Percentiles rank a stretch among this genome's conserved stretches.
These are phyloP conservation scores for Phoxinus phoxinus DNA, from an alignment of 2,113 vertebrate genomes.

Conservation along the genomic window DNA sequence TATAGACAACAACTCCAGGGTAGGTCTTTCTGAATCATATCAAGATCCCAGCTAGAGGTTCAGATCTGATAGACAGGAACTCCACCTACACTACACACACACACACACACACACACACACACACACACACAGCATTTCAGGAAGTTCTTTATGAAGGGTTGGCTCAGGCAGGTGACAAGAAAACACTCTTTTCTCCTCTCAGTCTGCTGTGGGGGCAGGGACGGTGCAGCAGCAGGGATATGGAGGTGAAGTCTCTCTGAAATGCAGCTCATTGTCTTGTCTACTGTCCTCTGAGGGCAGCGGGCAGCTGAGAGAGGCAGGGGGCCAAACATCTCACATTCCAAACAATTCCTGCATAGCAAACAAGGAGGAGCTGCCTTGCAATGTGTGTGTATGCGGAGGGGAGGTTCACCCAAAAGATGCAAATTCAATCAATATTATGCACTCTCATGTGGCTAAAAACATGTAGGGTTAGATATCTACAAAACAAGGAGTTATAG, in stretches of 20 bases:
- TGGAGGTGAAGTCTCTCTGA: slow-evolving; percentile 29
- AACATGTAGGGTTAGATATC: neutral
- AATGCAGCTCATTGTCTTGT: slow-evolving; percentile 57
- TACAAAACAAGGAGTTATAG: neutral
- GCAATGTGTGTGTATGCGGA: slow-evolving; percentile 20
- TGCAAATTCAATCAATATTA: neutral
- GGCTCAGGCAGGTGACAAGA: slow-evolving; percentile 53
- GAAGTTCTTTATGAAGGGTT: slow-evolving; percentile 48
- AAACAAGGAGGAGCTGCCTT: slow-evolving; percentile 33
- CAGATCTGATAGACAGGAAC: slow-evolving; percentile 49
- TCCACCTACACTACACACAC: slow-evolving; percentile 48
- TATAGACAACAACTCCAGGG: slow-evolving; percentile 39
- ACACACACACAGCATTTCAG: slow-evolving; percentile 38
- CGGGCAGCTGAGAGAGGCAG: slow-evolving; percentile 46
- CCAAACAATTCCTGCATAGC: slow-evolving; percentile 50
- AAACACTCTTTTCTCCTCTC: neutral
- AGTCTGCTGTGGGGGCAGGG: neutral
- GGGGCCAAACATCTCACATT: slow-evolving; percentile 51
- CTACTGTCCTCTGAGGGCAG: slow-evolving; percentile 47
- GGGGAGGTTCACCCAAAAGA: neutral
- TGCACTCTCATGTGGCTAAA: neutral
- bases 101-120: slow-evolving; percentile 27
- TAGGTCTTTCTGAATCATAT: slow-evolving; percentile 49
- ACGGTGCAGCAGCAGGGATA: slow-evolving; percentile 31
- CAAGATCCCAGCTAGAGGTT: slow-evolving; percentile 49